phyloP scores from a whole-genome alignment of 2,888 invertebrate genomes.

The Microctonus brassicae region DNA sequence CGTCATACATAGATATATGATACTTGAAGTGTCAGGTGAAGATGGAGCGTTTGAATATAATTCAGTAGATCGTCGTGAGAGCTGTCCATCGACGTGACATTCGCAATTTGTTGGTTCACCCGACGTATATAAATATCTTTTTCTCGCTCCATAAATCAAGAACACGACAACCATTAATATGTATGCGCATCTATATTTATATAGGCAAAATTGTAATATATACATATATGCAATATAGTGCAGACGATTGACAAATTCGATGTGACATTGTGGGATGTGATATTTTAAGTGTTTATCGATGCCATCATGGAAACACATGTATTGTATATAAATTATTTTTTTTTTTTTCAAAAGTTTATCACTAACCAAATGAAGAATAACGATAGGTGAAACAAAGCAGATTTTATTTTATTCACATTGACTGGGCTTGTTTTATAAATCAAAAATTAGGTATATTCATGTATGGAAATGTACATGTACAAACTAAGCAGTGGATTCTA shows the following conservation, averaged over 20 bases:
- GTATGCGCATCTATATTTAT: constrained; percentile 8
- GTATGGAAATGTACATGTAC: too few relatives aligned
- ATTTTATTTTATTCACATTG: background rate
- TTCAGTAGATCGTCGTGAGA: constrained; percentile 26
- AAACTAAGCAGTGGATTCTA: too few relatives aligned
- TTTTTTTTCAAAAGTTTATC: constrained; percentile 1
- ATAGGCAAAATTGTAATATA: constrained; percentile 2
- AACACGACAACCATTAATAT: constrained; percentile 34
- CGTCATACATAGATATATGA: background rate
- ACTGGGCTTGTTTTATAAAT: too few relatives aligned
- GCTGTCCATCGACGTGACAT: constrained; percentile 33
- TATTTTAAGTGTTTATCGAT: constrained; percentile 17
- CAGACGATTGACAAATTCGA: constrained; percentile 32
- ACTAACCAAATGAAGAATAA: background rate
- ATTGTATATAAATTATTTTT: constrained; percentile 16
- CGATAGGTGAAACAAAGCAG: background rate
- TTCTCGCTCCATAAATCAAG: constrained; percentile 36
- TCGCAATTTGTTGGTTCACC: constrained; percentile 31
- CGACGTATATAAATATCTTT: constrained; percentile 40
- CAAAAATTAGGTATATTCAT: too few relatives aligned
- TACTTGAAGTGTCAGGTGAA: constrained; percentile 13
- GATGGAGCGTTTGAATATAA: constrained; percentile 23
- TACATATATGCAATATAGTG: background rate
- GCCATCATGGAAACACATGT: background rate
- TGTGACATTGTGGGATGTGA: constrained; percentile 12